A percentile compares a stretch with the other conserved stretches of the same genome.
phyloP scores from a whole-genome alignment of 1,140 invertebrate species.

The Drosophila bocqueti region DNA sequence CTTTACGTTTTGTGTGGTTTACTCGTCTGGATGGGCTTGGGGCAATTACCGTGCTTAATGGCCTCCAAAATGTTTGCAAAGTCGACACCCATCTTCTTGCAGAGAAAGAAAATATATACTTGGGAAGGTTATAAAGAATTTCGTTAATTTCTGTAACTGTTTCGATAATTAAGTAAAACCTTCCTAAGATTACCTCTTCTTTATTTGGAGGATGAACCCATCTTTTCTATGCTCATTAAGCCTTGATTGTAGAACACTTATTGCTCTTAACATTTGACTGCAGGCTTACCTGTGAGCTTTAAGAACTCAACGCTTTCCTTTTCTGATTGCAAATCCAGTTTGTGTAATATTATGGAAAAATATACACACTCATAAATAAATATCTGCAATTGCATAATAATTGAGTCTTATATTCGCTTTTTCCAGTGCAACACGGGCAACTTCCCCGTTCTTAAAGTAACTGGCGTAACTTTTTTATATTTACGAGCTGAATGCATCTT shows the following conservation, averaged over 20 bases:
- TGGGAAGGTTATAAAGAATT: neutral
- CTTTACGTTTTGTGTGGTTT: slow-evolving; percentile 55
- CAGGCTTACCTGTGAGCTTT: neutral
- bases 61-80: slow-evolving; percentile 45
- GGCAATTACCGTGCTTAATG: slow-evolving; percentile 69
- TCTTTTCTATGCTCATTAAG: no score
- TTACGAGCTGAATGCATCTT: slow-evolving; percentile 50
- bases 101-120: neutral
- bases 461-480: slow-evolving; percentile 53
- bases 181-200: neutral
- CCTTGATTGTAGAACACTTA: no score
- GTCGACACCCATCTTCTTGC: neutral
- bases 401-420: neutral
- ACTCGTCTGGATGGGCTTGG: slow-evolving; percentile 64
- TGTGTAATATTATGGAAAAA: neutral
- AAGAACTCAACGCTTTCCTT: neutral
- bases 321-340: neutral
- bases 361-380: slow-evolving; percentile 2
- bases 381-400: neutral
- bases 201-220: neutral
- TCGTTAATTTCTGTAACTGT: no score
- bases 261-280: neutral
- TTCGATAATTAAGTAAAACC: neutral
- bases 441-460: slow-evolving; percentile 45
- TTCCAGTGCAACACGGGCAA: neutral